A percentile compares a stretch with the other conserved stretches of the same genome.
Evolutionary conservation across 92 coral and sea anemone genomes (phyloP).

Genomic region (Zoanthus gigantus): DNA sequence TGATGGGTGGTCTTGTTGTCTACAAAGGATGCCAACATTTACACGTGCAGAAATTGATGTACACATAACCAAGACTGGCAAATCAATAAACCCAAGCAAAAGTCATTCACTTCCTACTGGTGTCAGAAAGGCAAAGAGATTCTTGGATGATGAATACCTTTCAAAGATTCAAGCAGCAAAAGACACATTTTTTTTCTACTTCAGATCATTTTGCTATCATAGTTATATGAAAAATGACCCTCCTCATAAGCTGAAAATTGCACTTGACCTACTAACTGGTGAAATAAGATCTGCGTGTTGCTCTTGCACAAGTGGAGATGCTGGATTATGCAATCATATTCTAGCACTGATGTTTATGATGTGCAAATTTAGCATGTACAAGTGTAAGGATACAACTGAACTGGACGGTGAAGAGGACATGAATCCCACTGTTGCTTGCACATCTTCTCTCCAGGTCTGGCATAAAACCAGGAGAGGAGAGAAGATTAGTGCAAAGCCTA

Average conservation of each 20-base stretch:
- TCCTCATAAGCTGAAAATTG: constrained; percentile 63
- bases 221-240: constrained; percentile 62
- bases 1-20: too few relatives aligned
- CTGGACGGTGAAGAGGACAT: constrained; percentile 53
- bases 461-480: constrained; percentile 62
- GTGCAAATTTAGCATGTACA: constrained; percentile 52
- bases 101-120: constrained; percentile 10
- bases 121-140: constrained; percentile 44
- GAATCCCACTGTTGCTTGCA: constrained; percentile 59
- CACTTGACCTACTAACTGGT: constrained; percentile 64
- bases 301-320: constrained; percentile 67
- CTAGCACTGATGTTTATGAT: constrained; percentile 62
- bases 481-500: constrained; percentile 54
- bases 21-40: too few relatives aligned
- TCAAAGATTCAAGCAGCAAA: constrained; percentile 39
- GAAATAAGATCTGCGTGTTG: constrained; percentile 58
- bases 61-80: constrained; percentile 39
- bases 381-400: constrained; percentile 41
- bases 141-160: constrained; percentile 57
- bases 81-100: constrained; percentile 25
- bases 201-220: constrained; percentile 61
- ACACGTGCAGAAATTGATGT: constrained; percentile 3
- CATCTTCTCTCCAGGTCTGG: constrained; percentile 69
- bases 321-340: constrained; percentile 68
- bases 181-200: constrained; percentile 46